A percentile compares a stretch with the other conserved stretches of the same genome.
phyloP scores from a whole-genome alignment of 2,113 vertebrate species.

The Periophthalmus modestus region DNA sequence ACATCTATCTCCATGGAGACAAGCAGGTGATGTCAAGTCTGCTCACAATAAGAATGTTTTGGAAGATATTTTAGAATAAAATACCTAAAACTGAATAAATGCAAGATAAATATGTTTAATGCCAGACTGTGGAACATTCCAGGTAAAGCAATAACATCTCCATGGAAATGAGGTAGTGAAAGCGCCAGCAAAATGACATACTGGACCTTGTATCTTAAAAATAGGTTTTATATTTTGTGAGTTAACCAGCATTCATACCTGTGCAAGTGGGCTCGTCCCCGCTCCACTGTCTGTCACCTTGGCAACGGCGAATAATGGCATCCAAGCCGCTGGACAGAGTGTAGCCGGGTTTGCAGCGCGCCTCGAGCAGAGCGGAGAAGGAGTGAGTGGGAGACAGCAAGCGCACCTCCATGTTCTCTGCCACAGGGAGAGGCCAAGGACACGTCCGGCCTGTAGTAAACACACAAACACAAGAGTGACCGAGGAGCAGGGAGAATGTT shows the following conservation, averaged over 20 bases:
- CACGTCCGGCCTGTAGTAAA: constrained; percentile 76
- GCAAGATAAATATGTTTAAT: no score
- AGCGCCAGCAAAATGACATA: no score
- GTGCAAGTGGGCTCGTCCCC: constrained; percentile 76
- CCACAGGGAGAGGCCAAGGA: constrained; percentile 77
- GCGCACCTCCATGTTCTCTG: constrained; percentile 42
- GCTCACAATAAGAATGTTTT: no score
- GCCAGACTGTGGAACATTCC: not conserved
- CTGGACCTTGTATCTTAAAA: not conserved
- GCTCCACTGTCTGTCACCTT: constrained; percentile 84
- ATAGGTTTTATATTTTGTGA: no score
- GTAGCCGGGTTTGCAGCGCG: constrained; percentile 77
- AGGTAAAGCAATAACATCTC: not conserved
- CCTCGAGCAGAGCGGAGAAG: constrained; percentile 77
- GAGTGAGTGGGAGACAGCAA: constrained; percentile 76
- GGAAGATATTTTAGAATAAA: no score
- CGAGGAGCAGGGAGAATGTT: constrained; percentile 18
- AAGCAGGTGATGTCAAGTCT: no score
- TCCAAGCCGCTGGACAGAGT: constrained; percentile 69
- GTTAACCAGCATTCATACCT: constrained; percentile 60
- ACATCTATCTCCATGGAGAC: no score
- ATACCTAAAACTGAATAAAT: no score
- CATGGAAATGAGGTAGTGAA: no score
- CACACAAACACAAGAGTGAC: constrained; percentile 5
- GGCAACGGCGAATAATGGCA: constrained; percentile 76